Conservation (phyloP, 1,140 invertebrate species). For the Drosophila pallidifrons region DNA sequence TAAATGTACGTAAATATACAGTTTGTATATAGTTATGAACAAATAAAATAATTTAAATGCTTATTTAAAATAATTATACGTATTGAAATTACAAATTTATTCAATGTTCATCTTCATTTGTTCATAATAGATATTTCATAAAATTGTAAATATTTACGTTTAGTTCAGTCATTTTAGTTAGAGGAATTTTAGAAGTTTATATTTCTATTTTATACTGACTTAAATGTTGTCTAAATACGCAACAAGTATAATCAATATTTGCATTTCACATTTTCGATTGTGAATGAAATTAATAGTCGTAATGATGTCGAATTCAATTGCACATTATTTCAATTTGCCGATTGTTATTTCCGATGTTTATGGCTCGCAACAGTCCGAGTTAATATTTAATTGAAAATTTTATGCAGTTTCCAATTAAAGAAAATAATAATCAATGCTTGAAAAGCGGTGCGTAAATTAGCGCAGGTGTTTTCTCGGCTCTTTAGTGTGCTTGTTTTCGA, state of each 20-base stretch:
- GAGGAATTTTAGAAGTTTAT: too few relatives aligned
- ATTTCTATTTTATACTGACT: too few relatives aligned
- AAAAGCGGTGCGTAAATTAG: constrained; percentile 40
- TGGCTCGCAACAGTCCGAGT: background rate
- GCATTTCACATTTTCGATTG: background rate
- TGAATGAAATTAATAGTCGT: background rate
- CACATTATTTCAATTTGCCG: background rate
- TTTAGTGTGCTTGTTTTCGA: constrained; percentile 25
- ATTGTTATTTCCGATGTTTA: background rate
- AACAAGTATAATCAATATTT: background rate
- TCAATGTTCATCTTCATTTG: too few relatives aligned
- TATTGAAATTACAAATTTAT: too few relatives aligned
- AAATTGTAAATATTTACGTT: too few relatives aligned
- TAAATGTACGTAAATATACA: too few relatives aligned
- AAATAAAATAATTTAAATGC: too few relatives aligned
- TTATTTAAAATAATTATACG: too few relatives aligned
- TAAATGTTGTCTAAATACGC: too few relatives aligned
- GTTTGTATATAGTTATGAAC: too few relatives aligned
- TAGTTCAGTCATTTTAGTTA: too few relatives aligned
- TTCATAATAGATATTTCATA: too few relatives aligned
- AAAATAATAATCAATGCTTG: constrained; percentile 46
- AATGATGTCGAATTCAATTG: background rate
- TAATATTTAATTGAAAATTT: constrained; percentile 13
- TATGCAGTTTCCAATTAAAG: constrained; percentile 10
- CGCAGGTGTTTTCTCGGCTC: constrained; percentile 48